phyloP scores from a whole-genome alignment of 2,888 invertebrate species.

The Thysanoteuthis rhombus region DNA sequence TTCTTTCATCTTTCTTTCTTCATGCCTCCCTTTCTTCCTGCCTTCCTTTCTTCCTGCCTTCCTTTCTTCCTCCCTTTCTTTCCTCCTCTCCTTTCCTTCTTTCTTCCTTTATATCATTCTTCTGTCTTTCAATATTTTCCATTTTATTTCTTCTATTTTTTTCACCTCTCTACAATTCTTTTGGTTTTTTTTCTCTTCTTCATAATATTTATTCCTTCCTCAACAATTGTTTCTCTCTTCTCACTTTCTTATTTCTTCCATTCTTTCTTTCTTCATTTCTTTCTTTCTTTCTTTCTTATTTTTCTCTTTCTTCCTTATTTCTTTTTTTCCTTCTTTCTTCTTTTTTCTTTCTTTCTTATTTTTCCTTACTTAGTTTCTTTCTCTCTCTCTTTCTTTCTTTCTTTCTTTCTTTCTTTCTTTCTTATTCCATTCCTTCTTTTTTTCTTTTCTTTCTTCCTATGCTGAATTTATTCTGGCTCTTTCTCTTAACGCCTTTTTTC shows the following conservation, averaged over 20 bases:
- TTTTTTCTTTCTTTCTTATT: background rate
- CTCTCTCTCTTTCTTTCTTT: background rate
- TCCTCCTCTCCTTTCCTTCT: background rate
- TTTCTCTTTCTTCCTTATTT: background rate
- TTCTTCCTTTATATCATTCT: background rate
- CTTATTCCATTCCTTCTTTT: background rate
- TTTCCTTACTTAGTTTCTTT: background rate
- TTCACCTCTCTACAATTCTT: too few species aligned
- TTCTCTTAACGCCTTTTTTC: too few species aligned
- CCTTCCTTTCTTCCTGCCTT: background rate
- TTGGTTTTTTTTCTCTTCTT: too few species aligned
- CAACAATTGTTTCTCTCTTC: too few species aligned
- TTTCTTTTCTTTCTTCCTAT: background rate
- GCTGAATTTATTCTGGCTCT: too few species aligned
- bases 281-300: too few species aligned
- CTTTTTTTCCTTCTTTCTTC: background rate
- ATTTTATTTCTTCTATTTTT: too few species aligned
- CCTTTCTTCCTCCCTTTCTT: background rate
- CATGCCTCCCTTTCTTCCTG: background rate
- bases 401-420: background rate
- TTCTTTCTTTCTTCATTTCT: too few species aligned
- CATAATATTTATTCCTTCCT: too few species aligned
- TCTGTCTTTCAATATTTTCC: background rate
- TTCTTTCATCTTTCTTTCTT: background rate
- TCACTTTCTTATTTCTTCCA: too few species aligned